Base-by-base conservation (phyloP, 2,888 invertebrate genomes). In the Rhagonycha fulva region DNA sequence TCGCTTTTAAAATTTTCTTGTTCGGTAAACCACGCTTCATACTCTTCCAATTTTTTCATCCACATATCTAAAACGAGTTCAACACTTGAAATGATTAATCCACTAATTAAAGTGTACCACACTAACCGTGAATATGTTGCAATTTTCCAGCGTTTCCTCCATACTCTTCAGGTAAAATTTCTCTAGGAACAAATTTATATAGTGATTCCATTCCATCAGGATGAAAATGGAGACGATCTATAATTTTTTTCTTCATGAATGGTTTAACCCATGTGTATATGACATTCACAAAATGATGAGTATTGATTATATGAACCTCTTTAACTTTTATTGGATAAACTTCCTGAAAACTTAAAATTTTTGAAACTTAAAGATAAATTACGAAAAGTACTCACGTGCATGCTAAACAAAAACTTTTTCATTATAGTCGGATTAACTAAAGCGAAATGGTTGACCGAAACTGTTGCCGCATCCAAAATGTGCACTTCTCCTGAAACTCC, bases 191-290 rank as follows among this genome's bases (percentile, higher is more conserved):
- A 82, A 92, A 91, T 84, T 96, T 93, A 87, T 95, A 94, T 9
- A 96, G 89, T 12, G 94, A 93, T 77, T 94, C 94, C 78, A 94
- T 86, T 47, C 84, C 82, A 79, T 92, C 92, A 61, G 92, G 91
- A 85, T 96, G 96, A 77, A 96, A 92, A 87, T 93, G 92, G 85
- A 96, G 94, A 83, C 96, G 92, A 83, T 94, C 94, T 84, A 93
- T 91, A 83, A 96, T 95, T 90, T 96, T 96, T 85, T 96, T 96
- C 88, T 95, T 95, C 80, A 96, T 89, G 88, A 96, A 95, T 0
- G 96, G 32, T 47, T 47, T 47, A 2, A 47, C 1, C 32, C 12
- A n/a, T n/a, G 32, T 1, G n/a, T n/a, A 4, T n/a, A 47, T 1
- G 4, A 47, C 5, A n/a, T 47, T 12, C n/a, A n/a, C 32, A 47